Evolutionary conservation across 2,797 vertebrate species (phyloP).

Genomic region (Moxostoma hubbsi): DNA sequence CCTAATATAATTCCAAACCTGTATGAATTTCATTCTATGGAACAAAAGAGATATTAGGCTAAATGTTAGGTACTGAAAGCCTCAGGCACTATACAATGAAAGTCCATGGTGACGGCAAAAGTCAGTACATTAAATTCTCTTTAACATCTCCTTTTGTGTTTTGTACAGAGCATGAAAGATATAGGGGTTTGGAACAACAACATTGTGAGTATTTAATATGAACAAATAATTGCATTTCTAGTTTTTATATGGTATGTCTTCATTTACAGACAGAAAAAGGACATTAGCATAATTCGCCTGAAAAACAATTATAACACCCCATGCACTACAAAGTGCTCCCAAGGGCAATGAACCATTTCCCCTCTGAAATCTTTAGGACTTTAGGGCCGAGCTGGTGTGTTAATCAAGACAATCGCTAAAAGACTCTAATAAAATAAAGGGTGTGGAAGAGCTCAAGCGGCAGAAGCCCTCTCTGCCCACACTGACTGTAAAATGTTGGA

Average conservation of each 20-base stretch:
- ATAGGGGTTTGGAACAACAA: too few relatives aligned
- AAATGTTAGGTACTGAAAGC: too few relatives aligned
- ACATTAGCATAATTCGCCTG: slow-evolving; percentile 1
- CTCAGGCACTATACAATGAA: too few relatives aligned
- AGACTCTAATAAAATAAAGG: slow-evolving; percentile 69
- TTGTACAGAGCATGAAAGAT: too few relatives aligned
- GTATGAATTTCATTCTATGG: too few relatives aligned
- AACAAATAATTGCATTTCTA: slow-evolving; percentile 6
- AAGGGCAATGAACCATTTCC: slow-evolving; percentile 43
- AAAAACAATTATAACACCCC: slow-evolving; percentile 41
- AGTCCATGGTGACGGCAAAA: too few relatives aligned
- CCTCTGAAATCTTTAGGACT: slow-evolving; percentile 57
- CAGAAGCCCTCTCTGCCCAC: slow-evolving; percentile 61
- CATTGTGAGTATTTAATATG: neutral
- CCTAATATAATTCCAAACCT: too few relatives aligned
- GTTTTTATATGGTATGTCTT: slow-evolving; percentile 40
- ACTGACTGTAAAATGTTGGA: slow-evolving; percentile 74
- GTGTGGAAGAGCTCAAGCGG: slow-evolving; percentile 65
- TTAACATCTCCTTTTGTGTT: too few relatives aligned
- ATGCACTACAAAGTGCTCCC: slow-evolving; percentile 25
- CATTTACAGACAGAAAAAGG: neutral
- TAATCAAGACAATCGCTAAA: slow-evolving; percentile 68
- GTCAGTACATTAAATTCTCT: too few relatives aligned
- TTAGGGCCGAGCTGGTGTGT: slow-evolving; percentile 50
- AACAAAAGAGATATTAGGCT: too few relatives aligned